Evolutionary conservation across 1,140 invertebrate genomes (phyloP).

Genomic region (Aphelenchoides besseyi): DNA sequence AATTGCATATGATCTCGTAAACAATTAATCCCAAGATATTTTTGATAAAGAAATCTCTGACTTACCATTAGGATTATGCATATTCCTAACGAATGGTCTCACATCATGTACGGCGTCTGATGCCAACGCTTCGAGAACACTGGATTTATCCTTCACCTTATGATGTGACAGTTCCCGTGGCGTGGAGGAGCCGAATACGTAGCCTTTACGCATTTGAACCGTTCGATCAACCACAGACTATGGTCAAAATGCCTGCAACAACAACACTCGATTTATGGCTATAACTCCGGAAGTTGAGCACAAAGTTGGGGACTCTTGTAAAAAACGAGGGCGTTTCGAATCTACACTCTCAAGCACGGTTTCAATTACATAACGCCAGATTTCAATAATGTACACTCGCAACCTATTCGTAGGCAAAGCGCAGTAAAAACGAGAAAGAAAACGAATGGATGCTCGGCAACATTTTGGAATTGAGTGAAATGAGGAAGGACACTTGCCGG

Average conservation of each 20-base stretch:
- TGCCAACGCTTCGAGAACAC: slow-evolving; percentile 2
- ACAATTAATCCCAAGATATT: not conserved
- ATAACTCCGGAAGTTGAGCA: not conserved
- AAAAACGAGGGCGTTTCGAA: not conserved
- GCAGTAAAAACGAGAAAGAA: not conserved
- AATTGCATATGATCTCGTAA: no score
- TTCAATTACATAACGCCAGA: slow-evolving; percentile 2
- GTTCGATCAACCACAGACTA: not conserved
- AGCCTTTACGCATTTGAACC: slow-evolving; percentile 21
- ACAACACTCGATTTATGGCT: not conserved
- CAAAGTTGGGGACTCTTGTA: not conserved
- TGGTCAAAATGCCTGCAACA: not conserved
- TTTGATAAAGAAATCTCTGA: slow-evolving; percentile 5
- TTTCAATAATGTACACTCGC: slow-evolving; percentile 1
- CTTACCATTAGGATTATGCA: slow-evolving; percentile 8
- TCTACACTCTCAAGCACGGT: no score
- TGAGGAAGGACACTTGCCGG: not conserved
- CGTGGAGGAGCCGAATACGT: slow-evolving; percentile 49
- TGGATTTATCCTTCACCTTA: slow-evolving; percentile 21
- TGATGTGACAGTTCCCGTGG: slow-evolving; percentile 46
- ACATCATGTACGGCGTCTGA: slow-evolving; percentile 17
- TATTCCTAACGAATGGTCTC: slow-evolving; percentile 19
- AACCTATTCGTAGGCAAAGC: not conserved
- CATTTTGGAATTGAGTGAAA: slow-evolving; percentile 1
- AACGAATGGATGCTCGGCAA: not conserved